phyloP scores from a whole-genome alignment of 2,888 invertebrate species.

The Drosophila mercatorum region DNA sequence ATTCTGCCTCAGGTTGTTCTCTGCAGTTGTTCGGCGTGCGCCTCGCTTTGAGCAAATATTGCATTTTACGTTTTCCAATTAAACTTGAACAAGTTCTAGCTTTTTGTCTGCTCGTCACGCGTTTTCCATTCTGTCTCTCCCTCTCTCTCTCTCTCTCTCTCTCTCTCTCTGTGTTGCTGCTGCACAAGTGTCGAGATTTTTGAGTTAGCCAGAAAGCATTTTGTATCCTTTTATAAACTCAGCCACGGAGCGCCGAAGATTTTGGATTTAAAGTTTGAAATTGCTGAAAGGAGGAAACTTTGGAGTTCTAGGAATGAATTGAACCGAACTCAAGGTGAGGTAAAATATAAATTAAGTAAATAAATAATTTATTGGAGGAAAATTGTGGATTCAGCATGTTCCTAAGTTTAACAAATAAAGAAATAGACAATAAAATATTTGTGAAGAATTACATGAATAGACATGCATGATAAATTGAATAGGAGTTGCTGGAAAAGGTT shows the following conservation, averaged over 20 bases:
- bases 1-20: constrained; percentile 11
- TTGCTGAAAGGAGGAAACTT: background rate
- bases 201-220: constrained; percentile 2
- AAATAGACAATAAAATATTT: too few relatives aligned
- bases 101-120: constrained; percentile 46
- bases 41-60: constrained; percentile 65
- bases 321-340: background rate
- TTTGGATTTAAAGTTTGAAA: background rate
- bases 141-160: background rate
- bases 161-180: background rate
- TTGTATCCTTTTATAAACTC: constrained; percentile 4
- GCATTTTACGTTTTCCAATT: constrained; percentile 76
- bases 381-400: too few relatives aligned
- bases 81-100: constrained; percentile 67
- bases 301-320: too few relatives aligned
- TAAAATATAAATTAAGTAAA: background rate
- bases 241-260: background rate
- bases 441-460: too few relatives aligned
- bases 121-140: background rate
- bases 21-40: constrained; percentile 11
- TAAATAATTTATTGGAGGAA: background rate
- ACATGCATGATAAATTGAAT: too few relatives aligned
- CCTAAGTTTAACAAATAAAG: too few relatives aligned
- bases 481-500: too few relatives aligned
- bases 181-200: constrained; percentile 13